phyloP scores from a whole-genome alignment of 2,113 vertebrate species.

The Macrotus californicus region DNA sequence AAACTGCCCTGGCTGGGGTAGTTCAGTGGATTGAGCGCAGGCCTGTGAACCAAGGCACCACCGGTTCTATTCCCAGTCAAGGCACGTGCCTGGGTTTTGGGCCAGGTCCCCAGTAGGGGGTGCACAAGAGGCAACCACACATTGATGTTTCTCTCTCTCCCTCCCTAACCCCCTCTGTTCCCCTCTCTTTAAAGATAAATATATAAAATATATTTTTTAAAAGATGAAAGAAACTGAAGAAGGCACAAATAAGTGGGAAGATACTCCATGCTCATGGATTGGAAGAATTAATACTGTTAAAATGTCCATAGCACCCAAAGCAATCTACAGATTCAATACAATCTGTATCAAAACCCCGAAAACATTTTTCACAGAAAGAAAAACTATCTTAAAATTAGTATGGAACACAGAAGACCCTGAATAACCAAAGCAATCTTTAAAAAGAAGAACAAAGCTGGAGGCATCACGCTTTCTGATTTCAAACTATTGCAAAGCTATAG shows the following conservation, averaged over 20 bases:
- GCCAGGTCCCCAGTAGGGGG: too few relatives aligned
- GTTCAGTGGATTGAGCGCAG: too few relatives aligned
- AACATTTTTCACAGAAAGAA: background rate
- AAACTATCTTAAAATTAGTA: background rate
- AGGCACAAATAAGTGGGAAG: background rate
- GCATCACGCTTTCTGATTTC: background rate
- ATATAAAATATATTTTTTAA: too few relatives aligned
- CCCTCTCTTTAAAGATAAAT: too few relatives aligned
- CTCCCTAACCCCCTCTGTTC: too few relatives aligned
- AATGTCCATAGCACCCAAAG: background rate
- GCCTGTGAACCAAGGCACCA: too few relatives aligned
- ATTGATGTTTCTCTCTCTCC: too few relatives aligned
- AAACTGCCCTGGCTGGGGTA: too few relatives aligned
- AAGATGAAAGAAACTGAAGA: background rate
- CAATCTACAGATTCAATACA: background rate
- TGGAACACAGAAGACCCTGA: background rate
- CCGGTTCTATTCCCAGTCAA: too few relatives aligned
- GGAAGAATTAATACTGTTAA: background rate
- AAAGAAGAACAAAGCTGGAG: background rate
- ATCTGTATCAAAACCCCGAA: background rate
- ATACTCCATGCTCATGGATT: background rate
- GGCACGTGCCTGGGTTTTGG: too few relatives aligned
- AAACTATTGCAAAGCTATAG: background rate
- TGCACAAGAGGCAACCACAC: too few relatives aligned
- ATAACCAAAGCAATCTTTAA: background rate